These are phyloP conservation scores for Corythornis leucogaster DNA, from an alignment of 2,797 vertebrate genomes.

Conservation along the genomic window DNA sequence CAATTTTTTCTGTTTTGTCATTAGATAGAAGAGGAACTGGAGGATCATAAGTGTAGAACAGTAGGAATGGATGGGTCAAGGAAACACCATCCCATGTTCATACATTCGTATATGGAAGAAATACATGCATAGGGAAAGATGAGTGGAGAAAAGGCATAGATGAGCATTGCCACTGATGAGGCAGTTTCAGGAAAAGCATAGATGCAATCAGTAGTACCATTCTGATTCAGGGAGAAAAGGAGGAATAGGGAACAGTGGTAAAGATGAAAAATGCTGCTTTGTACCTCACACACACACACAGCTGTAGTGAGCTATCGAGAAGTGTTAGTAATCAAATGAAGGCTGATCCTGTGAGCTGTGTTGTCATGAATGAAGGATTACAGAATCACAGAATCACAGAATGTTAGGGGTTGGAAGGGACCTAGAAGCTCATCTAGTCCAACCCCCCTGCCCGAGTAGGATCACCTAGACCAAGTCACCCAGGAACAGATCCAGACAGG, in stretches of 20 bases:
- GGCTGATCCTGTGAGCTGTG: not conserved
- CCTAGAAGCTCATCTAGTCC: too few relatives aligned
- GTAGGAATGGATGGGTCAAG: not conserved
- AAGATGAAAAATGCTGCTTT: not conserved
- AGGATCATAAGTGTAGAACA: not conserved
- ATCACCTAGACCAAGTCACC: too few relatives aligned
- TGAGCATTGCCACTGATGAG: not conserved
- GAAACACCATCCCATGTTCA: not conserved
- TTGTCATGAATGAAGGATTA: not conserved
- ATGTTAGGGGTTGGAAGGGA: too few relatives aligned
- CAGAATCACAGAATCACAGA: too few relatives aligned
- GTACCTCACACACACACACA: not conserved
- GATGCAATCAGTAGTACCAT: not conserved
- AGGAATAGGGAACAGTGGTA: not conserved
- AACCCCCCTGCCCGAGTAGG: too few relatives aligned
- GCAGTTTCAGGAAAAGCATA: not conserved
- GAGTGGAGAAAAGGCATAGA: not conserved
- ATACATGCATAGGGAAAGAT: not conserved
- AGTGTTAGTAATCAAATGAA: not conserved
- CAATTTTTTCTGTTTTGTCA: not conserved
- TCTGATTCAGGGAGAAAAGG: not conserved
- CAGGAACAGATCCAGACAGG: too few relatives aligned
- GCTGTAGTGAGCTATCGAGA: not conserved
- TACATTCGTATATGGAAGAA: not conserved
- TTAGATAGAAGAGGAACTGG: not conserved